A percentile compares a stretch with the other conserved stretches of the same genome.
Conservation (phyloP, 2,113 vertebrate genomes). For the Steatornis caripensis region DNA sequence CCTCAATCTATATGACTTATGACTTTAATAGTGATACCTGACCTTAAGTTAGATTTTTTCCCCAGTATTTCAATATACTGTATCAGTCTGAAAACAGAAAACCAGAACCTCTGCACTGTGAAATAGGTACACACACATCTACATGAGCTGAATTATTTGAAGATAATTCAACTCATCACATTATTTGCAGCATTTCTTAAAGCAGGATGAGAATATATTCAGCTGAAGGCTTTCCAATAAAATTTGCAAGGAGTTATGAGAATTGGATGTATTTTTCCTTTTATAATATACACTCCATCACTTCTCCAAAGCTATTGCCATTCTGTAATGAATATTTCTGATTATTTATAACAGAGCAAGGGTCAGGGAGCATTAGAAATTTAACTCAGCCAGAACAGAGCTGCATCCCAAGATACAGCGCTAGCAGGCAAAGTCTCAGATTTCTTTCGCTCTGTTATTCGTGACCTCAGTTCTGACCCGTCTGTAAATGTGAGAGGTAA, state of each 20-base stretch:
- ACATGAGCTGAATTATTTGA: slow-evolving; percentile 23
- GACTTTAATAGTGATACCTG: neutral
- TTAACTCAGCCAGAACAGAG: neutral
- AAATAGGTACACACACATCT: neutral
- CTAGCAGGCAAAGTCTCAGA: neutral
- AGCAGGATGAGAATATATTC: slow-evolving; percentile 12
- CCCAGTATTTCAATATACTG: neutral
- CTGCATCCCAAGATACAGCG: neutral
- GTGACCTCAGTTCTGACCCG: slow-evolving; percentile 1
- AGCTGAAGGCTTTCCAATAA: slow-evolving; percentile 42
- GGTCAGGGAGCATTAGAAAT: slow-evolving; percentile 49
- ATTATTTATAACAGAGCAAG: slow-evolving; percentile 45
- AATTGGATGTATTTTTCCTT: slow-evolving; percentile 37
- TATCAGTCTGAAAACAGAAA: neutral
- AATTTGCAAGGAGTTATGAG: slow-evolving; percentile 55
- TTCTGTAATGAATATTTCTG: slow-evolving; percentile 63
- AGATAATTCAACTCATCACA: slow-evolving; percentile 19
- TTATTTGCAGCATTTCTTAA: slow-evolving; percentile 25
- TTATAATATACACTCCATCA: slow-evolving; percentile 22
- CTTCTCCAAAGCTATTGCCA: slow-evolving; percentile 29
- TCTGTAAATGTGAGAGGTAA: slow-evolving; percentile 26
- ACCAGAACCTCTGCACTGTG: neutral
- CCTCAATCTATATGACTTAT: neutral
- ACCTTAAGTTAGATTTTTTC: slow-evolving; percentile 1
- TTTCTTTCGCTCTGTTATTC: neutral